Percentiles rank a stretch among this genome's conserved stretches.
Conservation (phyloP, 2,797 vertebrate species). For the Centroberyx gerrardi region DNA sequence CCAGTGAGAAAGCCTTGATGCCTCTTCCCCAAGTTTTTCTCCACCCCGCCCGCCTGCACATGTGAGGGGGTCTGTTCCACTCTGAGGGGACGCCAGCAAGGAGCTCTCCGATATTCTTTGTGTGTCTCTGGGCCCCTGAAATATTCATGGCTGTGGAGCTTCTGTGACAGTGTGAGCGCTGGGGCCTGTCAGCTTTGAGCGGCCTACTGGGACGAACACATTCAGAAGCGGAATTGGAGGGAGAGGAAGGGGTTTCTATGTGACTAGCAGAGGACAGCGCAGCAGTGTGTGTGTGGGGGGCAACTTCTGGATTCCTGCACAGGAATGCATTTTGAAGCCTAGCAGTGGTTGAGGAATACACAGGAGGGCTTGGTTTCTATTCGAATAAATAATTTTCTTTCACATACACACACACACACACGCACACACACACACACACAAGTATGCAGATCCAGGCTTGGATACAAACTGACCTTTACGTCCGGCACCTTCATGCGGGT, state of each 20-base stretch:
- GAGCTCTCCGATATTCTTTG: conserved; percentile 79
- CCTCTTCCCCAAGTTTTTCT: conserved; percentile 60
- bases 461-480: conserved; percentile 90
- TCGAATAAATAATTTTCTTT: conserved; percentile 5
- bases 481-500: conserved; percentile 98
- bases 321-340: conserved; percentile 45
- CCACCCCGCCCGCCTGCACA: conserved; percentile 59
- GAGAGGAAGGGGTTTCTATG: conserved; percentile 65
- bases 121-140: conserved; percentile 78
- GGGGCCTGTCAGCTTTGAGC: conserved; percentile 81
- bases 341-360: conserved; percentile 29
- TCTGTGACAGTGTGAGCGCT: conserved; percentile 76
- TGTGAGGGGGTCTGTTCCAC: conserved; percentile 71
- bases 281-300: conserved; percentile 47
- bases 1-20: conserved; percentile 68
- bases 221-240: conserved; percentile 69
- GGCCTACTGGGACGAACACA: conserved; percentile 74
- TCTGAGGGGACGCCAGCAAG: conserved; percentile 68
- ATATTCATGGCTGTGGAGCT: conserved; percentile 83
- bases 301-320: conserved; percentile 49
- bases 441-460: no score
- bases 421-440: neutral
- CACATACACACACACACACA: neutral
- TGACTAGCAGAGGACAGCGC: conserved; percentile 67
- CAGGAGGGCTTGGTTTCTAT: conserved; percentile 14